These are phyloP conservation scores for Trididemnum miniatum DNA, from an alignment of 23 tunicate species.

Conservation along the genomic window DNA sequence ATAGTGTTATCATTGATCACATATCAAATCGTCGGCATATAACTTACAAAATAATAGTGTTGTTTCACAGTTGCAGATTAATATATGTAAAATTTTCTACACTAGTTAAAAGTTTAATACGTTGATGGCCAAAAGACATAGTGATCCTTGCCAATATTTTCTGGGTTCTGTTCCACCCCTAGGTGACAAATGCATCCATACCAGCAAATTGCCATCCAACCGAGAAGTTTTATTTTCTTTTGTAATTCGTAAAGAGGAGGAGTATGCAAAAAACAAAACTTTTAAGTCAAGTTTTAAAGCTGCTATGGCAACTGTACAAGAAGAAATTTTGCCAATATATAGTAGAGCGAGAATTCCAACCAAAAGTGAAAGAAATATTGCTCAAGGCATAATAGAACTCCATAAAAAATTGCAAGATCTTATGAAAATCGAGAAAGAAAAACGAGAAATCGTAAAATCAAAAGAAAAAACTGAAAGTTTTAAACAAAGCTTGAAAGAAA, in stretches of 20 bases:
- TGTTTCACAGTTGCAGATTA: too few species aligned
- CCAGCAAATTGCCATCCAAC: not conserved
- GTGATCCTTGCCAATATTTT: not conserved
- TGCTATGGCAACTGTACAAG: not conserved
- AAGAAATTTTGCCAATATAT: not conserved
- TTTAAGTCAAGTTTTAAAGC: not conserved
- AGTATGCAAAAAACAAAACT: not conserved
- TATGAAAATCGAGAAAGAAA: not conserved
- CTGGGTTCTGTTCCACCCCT: not conserved
- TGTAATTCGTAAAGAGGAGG: not conserved
- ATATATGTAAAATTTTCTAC: too few species aligned
- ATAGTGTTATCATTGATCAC: too few species aligned
- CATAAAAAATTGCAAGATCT: not conserved
- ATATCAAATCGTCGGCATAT: too few species aligned
- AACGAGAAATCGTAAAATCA: not conserved
- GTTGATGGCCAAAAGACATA: not conserved
- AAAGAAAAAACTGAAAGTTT: not conserved
- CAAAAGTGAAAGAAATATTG: not conserved
- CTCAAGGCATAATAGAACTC: not conserved
- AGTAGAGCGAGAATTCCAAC: not conserved
- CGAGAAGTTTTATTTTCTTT: not conserved
- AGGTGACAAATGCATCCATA: not conserved
- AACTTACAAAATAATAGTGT: too few species aligned
- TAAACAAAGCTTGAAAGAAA: not conserved
- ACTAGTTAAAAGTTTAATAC: too few species aligned